Conservation (phyloP, 2,113 vertebrate genomes). For the Chionis minor region DNA sequence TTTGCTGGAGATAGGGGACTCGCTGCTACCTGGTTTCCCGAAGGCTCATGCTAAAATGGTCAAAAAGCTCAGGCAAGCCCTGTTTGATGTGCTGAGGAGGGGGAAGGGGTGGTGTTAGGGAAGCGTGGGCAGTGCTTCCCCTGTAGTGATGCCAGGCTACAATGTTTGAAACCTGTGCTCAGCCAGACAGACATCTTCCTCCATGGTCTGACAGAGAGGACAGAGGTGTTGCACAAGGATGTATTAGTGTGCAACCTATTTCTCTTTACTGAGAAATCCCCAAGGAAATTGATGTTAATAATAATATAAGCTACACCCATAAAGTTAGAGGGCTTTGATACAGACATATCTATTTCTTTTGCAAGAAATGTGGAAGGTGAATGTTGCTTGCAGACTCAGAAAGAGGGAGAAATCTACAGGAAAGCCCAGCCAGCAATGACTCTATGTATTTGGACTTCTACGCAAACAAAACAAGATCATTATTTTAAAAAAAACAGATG, state of each 20-base stretch:
- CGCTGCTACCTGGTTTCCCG: neutral
- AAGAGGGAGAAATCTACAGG: neutral
- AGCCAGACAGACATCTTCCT: neutral
- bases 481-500: neutral
- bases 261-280: neutral
- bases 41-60: neutral
- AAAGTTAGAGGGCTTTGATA: neutral
- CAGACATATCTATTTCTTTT: neutral
- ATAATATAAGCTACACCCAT: neutral
- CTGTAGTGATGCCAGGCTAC: neutral
- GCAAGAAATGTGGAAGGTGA: neutral
- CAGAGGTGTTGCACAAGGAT: neutral
- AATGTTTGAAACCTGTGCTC: neutral
- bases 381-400: neutral
- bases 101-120: neutral
- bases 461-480: neutral
- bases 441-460: neutral
- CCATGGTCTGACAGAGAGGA: accelerated
- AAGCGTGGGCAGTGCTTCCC: accelerated
- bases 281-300: neutral
- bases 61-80: neutral
- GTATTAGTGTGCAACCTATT: neutral
- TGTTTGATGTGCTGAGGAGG: neutral
- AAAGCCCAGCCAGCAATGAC: neutral
- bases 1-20: neutral